Base-by-base conservation (phyloP, 2,888 invertebrate species). In the Nephrocerus scutellatus region DNA sequence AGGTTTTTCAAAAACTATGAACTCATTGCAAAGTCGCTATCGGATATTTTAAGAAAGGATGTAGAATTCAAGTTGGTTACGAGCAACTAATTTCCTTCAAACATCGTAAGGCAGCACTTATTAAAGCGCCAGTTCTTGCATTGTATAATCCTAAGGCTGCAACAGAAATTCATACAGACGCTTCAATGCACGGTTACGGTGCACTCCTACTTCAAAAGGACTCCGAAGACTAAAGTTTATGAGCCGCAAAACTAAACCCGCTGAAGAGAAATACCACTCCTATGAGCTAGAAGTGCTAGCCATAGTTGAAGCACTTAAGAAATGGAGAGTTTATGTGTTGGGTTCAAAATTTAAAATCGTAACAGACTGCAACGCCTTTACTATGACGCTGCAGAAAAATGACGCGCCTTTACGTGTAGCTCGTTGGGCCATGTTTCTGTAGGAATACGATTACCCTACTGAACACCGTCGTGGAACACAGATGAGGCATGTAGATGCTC, bases 301-400 rank as follows among this genome's bases (percentile, higher is more conserved):
- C 1, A 32, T 50, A 3, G 26, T 47, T 6, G 21, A 34, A 20
- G 44, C 47, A 0, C 30, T 53, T 7, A 44, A 48, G 15, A 51
- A 49, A 15, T 49, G 43, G 39, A 37, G 59, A 9, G 47, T 57
- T 1, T 64, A 61, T 40, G 29, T 62, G 5, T 24, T 60, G 8
- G 59, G 55, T 2, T 36, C 32, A 13, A 36, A 44, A 14, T 56
- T 59, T 29, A 59, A 51, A 37, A 54, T 60, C 15, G 43, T 57
- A 6, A 58, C 56, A 1, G 59, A 61, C 39, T 62, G 59, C 30
- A 36, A 46, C n/a, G 55, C 57, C 5, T 59, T 62, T 35, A 41
- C 54, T 8, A 51, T 42, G 41, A 59, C 59, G 0, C 50, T 62
- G 47, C 24, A 47, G 1, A 64, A 64, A 38, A 54, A 44, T 32